These are phyloP conservation scores for Ecliptopera silaceata DNA, from an alignment of 2,888 invertebrate species.

Conservation along the genomic window DNA sequence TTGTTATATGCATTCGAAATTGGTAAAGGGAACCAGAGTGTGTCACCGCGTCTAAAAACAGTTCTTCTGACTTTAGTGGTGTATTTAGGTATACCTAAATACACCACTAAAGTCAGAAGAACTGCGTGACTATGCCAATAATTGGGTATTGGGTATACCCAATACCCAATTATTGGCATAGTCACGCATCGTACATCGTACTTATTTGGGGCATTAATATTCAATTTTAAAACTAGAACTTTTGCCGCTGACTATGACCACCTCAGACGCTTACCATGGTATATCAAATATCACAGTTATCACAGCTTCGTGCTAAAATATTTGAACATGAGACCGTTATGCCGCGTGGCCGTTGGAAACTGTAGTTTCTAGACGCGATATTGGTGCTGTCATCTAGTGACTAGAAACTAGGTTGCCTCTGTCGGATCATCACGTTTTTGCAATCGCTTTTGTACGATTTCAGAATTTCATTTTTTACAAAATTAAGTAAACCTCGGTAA, in stretches of 20 bases:
- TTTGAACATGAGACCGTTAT: slow-evolving; percentile 70
- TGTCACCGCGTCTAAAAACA: slow-evolving; percentile 8
- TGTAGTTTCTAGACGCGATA: slow-evolving; percentile 26
- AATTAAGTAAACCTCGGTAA: too few species aligned
- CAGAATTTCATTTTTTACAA: too few species aligned
- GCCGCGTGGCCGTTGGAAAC: slow-evolving; percentile 30
- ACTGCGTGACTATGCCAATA: too few species aligned
- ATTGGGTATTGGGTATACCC: too few species aligned
- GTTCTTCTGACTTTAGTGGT: neutral
- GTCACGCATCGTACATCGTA: too few species aligned
- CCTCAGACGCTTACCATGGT: slow-evolving; percentile 9
- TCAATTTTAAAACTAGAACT: slow-evolving; percentile 1
- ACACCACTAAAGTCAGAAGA: too few species aligned
- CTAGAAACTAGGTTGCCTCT: too few species aligned
- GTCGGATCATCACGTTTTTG: too few species aligned
- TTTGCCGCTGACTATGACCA: slow-evolving; percentile 3
- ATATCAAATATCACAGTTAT: slow-evolving; percentile 29
- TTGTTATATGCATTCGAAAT: slow-evolving; percentile 28
- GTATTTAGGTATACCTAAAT: too few species aligned
- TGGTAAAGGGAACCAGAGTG: slow-evolving; percentile 13
- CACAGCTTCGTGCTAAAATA: slow-evolving; percentile 47
- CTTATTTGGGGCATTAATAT: neutral
- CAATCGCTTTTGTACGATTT: too few species aligned
- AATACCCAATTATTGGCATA: too few species aligned
- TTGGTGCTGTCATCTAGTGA: neutral